Conservation (phyloP, 2,888 invertebrate genomes). For the Margaritifera margaritifera region DNA sequence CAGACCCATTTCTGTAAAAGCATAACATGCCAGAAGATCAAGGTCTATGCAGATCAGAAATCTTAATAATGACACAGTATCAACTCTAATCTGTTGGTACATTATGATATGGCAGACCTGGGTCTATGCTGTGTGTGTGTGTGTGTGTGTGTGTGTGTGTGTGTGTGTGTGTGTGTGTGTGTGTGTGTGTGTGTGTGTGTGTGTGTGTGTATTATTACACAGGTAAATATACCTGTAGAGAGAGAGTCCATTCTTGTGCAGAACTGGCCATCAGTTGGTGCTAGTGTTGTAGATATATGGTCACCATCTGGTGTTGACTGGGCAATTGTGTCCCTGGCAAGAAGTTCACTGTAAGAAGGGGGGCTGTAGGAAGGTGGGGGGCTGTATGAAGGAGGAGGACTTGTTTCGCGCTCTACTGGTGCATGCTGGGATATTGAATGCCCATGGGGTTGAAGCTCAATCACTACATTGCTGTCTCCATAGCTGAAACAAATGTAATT, state of each 20-base stretch:
- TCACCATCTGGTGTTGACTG: conserved; percentile 74
- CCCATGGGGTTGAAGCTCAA: conserved; percentile 59
- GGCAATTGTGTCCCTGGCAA: conserved; percentile 74
- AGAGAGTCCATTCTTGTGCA: conserved; percentile 44
- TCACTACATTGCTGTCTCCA: conserved; percentile 56
- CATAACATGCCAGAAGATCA: no score
- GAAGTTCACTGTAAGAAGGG: conserved; percentile 50
- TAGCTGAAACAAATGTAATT: conserved; percentile 41
- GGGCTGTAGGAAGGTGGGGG: conserved; percentile 48
- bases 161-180: no score
- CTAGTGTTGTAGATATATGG: conserved; percentile 74
- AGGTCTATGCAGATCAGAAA: no score
- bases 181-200: no score
- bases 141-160: no score
- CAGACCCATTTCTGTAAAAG: no score
- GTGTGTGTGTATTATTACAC: not conserved
- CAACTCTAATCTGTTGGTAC: no score
- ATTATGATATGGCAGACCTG: no score
- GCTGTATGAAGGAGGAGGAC: conserved; percentile 55
- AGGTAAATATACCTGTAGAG: conserved; percentile 2
- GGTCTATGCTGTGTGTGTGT: no score
- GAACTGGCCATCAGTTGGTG: conserved; percentile 54
- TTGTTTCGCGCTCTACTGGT: conserved; percentile 30
- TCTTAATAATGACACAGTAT: no score
- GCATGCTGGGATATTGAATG: conserved; percentile 22